These are phyloP conservation scores for Hephaestus fuliginosus DNA, from an alignment of 2,797 vertebrate genomes.

Conservation along the genomic window DNA sequence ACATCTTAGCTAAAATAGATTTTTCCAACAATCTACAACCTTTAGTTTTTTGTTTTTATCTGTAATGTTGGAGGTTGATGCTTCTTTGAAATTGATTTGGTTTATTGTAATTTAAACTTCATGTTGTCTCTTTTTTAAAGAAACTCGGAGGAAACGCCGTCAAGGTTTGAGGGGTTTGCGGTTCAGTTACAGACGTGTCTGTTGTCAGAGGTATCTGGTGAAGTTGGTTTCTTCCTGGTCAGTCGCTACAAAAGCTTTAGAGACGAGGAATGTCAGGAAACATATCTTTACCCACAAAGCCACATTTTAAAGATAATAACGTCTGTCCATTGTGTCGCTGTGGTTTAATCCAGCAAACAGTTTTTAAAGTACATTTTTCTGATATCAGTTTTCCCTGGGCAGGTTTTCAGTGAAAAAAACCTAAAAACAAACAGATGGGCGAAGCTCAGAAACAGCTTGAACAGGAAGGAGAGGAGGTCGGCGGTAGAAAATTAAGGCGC, in stretches of 20 bases:
- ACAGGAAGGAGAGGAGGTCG: constrained; percentile 16
- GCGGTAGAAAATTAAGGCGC: constrained; percentile 68
- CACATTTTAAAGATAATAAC: neutral
- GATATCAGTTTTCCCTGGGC: constrained; percentile 21
- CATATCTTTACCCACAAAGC: constrained; percentile 2
- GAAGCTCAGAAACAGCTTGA: neutral
- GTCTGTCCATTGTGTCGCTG: neutral
- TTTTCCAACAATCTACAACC: too few relatives aligned
- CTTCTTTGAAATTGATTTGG: neutral
- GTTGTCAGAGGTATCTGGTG: constrained; percentile 72
- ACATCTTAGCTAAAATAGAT: neutral
- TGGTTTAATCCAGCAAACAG: neutral
- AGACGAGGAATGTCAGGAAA: constrained; percentile 28
- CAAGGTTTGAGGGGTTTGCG: constrained; percentile 27
- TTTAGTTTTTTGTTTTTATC: too few relatives aligned
- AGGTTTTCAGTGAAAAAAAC: constrained; percentile 17
- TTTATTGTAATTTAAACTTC: neutral
- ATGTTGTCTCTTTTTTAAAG: neutral
- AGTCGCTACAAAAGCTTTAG: constrained; percentile 33
- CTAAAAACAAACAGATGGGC: neutral
- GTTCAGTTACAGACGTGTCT: constrained; percentile 52
- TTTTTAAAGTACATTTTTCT: neutral
- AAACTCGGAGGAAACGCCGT: constrained; percentile 37
- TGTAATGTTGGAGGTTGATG: too few relatives aligned
- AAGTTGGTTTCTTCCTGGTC: constrained; percentile 28